Evolutionary conservation across 2,113 vertebrate genomes (phyloP), one percentile per base, ranked within the genome.

Genomic region (Bucco capensis): DNA sequence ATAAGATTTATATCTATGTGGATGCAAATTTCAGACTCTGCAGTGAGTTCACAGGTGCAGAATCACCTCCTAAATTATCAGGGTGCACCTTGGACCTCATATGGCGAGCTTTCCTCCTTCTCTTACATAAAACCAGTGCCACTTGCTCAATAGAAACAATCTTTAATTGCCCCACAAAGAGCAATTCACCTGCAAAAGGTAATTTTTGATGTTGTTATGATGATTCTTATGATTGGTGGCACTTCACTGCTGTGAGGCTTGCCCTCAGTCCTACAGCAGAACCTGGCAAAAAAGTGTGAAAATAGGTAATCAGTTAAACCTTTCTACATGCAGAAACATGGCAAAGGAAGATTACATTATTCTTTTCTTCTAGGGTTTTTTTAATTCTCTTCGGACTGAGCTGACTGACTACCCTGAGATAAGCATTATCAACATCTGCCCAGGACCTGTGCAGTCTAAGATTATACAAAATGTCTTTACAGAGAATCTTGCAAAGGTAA

Each of bases 401-500:
- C 96, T 99, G 93, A 69, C 84, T 4, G 89, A 97, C 18, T 98
- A 98, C 87, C 98, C 99, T 47, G 98, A 97, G 60, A 98, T 99
- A 82, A 96, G 96, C 7, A 44, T 99, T 80, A 98, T 98, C 94
- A 98, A 96, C 37, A 98, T 99, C 83, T 99, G 97, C 95, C 99
- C 99, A 1, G 99, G 99, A 74, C 99, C 99, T 19, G 98, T 99
- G 4, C 97, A 98, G 79, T 99, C 99, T 33, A 92, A 98, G 62
- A 98, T 99, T 8, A 97, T 99, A 94, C 95, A 98, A 31, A 99
- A 99, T 33, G 98, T 98, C 40, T 98, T 99, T 31, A 98, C 97
- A 12, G 99, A 98, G 96, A 96, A 98, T 7, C 31, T 98, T 10
- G 88, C 84, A n/a, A 98, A 98, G 98, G 99, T 99, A 96, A 94